Evolutionary conservation across 2,797 vertebrate genomes (phyloP).

Genomic region (Brachymystax lenok): DNA sequence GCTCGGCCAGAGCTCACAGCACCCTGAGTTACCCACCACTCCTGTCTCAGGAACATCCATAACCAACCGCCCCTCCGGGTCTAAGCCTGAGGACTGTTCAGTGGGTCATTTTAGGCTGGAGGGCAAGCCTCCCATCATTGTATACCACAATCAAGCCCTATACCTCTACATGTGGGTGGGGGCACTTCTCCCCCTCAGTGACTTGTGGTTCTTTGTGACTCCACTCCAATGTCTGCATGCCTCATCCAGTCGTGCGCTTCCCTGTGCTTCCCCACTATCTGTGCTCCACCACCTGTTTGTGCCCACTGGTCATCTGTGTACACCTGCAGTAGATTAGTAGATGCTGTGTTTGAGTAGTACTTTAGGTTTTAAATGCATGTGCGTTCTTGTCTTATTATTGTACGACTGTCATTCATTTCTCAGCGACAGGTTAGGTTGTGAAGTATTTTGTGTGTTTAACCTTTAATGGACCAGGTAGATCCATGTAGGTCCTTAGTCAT

Average conservation of each 20-base stretch:
- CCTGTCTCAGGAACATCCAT: slow-evolving; percentile 19
- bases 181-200: neutral
- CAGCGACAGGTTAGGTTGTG: neutral
- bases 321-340: slow-evolving; percentile 64
- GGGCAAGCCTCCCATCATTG: slow-evolving; percentile 4
- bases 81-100: slow-evolving; percentile 18
- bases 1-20: slow-evolving; percentile 63
- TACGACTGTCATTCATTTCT: slow-evolving; percentile 26
- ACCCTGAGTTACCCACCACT: slow-evolving; percentile 59
- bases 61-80: neutral
- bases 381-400: slow-evolving; percentile 9
- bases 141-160: slow-evolving; percentile 14
- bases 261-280: slow-evolving; percentile 61
- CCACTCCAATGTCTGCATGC: slow-evolving; percentile 59
- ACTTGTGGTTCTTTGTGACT: slow-evolving; percentile 68
- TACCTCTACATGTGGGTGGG: slow-evolving; percentile 1
- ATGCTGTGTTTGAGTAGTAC: slow-evolving; percentile 17
- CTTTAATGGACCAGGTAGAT: slow-evolving; percentile 51
- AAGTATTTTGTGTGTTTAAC: neutral
- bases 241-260: slow-evolving; percentile 61
- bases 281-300: slow-evolving; percentile 65
- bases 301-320: slow-evolving; percentile 68
- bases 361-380: slow-evolving; percentile 63
- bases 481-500: neutral
- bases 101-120: slow-evolving; percentile 23